Evolutionary conservation across 2,888 invertebrate genomes (phyloP), one percentile per base, ranked within the genome.

Genomic region (Magallana nippona): DNA sequence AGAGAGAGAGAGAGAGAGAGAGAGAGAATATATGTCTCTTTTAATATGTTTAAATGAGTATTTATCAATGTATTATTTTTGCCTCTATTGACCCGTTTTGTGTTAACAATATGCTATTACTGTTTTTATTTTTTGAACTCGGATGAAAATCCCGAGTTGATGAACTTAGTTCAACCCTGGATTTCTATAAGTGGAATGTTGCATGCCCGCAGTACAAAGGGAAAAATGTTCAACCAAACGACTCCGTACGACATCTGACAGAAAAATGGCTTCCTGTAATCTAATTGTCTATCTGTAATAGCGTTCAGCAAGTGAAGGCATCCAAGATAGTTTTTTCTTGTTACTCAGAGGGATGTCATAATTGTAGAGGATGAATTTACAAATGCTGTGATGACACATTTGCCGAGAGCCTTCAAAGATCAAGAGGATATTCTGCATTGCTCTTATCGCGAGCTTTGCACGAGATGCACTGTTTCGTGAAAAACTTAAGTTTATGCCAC

Each of bases 221-320:
- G 19, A 60, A 60, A 15, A 71, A 32, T 44, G 44, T 44, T 44
- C 44, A 44, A 44, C 44, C 44, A 44, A 22, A 71, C 27, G 71
- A 71, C 71, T 71, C 17, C 32, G 71, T 71, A 71, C 71, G 71
- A 71, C 71, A 71, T 71, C 71, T 71, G 71, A 71, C 71, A 71
- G 71, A 71, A 71, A 71, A 71, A 71, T 71, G 71, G 71, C 27
- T 71, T 71, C 71, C 71, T 32, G 71, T 71, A 71, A 71, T 71
- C 71, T 71, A 71, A 71, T 71, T 71, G 71, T 71, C 71, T 71
- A 71, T 71, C 71, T 71, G 71, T 71, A 71, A 71, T 71, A 27
- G 71, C 71, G 71, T 71, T 71, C 71, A 71, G 22, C 71, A 32
- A 71, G 71, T 71, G 71, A 71, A 71, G 71, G 71, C 71, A 71